Conservation (phyloP, 2,888 invertebrate species). For the Lagria hirta region DNA sequence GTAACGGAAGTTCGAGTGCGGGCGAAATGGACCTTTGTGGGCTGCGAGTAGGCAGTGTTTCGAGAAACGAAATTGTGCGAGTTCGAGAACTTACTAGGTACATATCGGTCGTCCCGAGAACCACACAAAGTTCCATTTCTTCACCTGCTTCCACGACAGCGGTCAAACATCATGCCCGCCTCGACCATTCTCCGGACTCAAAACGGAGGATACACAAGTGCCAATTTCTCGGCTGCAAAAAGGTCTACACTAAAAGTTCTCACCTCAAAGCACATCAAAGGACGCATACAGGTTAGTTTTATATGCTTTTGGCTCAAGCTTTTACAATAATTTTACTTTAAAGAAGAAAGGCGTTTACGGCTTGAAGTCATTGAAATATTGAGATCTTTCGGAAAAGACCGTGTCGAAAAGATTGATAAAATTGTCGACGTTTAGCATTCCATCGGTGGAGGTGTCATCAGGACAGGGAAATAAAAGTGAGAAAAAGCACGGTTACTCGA, state of each 20-base stretch:
- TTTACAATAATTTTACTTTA: too few species aligned
- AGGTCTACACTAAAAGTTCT: background rate
- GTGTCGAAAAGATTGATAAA: too few species aligned
- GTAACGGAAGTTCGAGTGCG: constrained; percentile 42
- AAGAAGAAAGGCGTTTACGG: too few species aligned
- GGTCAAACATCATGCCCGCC: constrained; percentile 62
- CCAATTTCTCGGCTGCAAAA: background rate
- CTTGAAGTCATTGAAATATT: too few species aligned
- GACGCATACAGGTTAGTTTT: constrained; percentile 40
- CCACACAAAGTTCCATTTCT: constrained; percentile 47
- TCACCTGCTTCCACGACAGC: constrained; percentile 52
- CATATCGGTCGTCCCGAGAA: constrained; percentile 60
- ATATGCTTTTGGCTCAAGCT: too few species aligned
- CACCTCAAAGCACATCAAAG: background rate
- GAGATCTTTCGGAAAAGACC: too few species aligned
- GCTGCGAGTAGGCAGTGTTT: constrained; percentile 55
- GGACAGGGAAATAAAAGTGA: too few species aligned
- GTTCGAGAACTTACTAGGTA: constrained; percentile 65
- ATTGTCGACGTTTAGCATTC: too few species aligned
- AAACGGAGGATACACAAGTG: background rate
- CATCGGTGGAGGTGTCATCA: too few species aligned
- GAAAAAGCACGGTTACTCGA: too few species aligned
- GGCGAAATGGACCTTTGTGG: constrained; percentile 53
- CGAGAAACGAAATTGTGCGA: constrained; percentile 64
- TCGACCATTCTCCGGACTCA: constrained; percentile 65